These are phyloP conservation scores for Drosophila albomicans DNA, from an alignment of 1,140 invertebrate species.

Conservation along the genomic window DNA sequence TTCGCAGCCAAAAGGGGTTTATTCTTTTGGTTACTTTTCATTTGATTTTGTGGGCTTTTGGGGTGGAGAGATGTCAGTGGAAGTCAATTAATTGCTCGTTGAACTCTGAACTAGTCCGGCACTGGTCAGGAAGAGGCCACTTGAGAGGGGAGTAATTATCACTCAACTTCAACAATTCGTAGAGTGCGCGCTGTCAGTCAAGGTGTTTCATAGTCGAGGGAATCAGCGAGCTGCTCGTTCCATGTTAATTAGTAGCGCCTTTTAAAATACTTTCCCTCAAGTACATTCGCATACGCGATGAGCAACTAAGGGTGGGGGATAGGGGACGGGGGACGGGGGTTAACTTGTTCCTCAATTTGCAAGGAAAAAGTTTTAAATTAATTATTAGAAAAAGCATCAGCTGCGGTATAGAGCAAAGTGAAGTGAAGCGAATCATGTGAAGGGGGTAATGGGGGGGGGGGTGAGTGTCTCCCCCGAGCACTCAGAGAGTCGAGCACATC, in stretches of 20 bases:
- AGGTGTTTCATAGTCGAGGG: not conserved
- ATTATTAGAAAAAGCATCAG: conserved; percentile 84
- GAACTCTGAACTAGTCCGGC: conserved; percentile 19
- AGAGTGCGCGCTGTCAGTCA: not conserved
- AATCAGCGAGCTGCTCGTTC: not conserved
- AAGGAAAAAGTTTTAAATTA: conserved; percentile 85
- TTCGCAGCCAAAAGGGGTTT: conserved; percentile 5
- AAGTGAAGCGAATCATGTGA: not conserved
- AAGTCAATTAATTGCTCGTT: conserved; percentile 56
- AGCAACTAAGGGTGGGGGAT: not conserved
- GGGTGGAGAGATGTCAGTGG: conserved; percentile 12
- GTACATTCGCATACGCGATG: conserved; percentile 16
- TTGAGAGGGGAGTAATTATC: too few species aligned
- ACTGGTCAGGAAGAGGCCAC: not conserved
- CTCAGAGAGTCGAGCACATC: conserved; percentile 39
- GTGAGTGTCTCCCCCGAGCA: conserved; percentile 35
- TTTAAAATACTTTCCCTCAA: conserved; percentile 32
- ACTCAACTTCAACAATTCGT: too few species aligned
- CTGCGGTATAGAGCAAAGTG: conserved; percentile 45
- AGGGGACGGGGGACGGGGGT: not conserved
- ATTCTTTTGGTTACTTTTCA: not conserved
- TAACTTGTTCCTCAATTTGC: conserved; percentile 42
- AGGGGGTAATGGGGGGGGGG: too few species aligned
- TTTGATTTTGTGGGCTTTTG: not conserved
- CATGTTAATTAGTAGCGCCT: conserved; percentile 56